These are phyloP conservation scores for Symphodus melops DNA, from an alignment of 2,113 vertebrate genomes.

Conservation along the genomic window DNA sequence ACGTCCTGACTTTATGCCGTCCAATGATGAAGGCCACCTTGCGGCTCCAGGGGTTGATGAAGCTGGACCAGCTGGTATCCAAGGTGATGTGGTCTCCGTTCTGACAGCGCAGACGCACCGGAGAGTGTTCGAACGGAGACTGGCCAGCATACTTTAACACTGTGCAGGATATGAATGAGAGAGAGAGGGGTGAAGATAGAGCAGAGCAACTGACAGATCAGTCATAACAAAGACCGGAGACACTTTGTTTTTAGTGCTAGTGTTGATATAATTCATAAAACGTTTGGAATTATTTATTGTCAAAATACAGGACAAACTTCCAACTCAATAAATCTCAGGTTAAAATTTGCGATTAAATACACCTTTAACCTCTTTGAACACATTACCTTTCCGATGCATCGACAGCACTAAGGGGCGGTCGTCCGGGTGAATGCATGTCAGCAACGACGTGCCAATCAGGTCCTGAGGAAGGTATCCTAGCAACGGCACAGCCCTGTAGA, in stretches of 20 bases:
- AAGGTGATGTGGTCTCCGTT: slow-evolving; percentile 91
- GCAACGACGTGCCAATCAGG: slow-evolving; percentile 88
- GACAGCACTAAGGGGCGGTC: slow-evolving; percentile 88
- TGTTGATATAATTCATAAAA: too few relatives aligned
- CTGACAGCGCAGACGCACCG: slow-evolving; percentile 89
- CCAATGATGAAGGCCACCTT: slow-evolving; percentile 92
- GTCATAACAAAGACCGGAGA: neutral
- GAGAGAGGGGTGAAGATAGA: neutral
- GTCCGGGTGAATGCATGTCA: slow-evolving; percentile 89
- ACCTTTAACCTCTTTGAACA: neutral
- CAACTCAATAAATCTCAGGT: too few relatives aligned
- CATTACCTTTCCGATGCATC: slow-evolving; percentile 89
- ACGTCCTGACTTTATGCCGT: slow-evolving; percentile 91
- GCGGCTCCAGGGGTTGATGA: slow-evolving; percentile 93
- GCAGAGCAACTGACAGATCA: neutral
- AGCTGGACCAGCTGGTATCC: slow-evolving; percentile 94
- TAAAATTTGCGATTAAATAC: too few relatives aligned
- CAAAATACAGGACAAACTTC: too few relatives aligned
- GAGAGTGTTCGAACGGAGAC: slow-evolving; percentile 90
- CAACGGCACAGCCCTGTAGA: slow-evolving; percentile 90
- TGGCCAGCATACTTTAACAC: slow-evolving; percentile 90
- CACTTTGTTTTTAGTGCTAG: too few relatives aligned
- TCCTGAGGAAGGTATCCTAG: slow-evolving; percentile 94
- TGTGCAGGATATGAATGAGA: slow-evolving; percentile 49
- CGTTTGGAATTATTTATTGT: too few relatives aligned